Conservation (phyloP, 2,888 invertebrate species). For the Polylopha cassiicola region DNA sequence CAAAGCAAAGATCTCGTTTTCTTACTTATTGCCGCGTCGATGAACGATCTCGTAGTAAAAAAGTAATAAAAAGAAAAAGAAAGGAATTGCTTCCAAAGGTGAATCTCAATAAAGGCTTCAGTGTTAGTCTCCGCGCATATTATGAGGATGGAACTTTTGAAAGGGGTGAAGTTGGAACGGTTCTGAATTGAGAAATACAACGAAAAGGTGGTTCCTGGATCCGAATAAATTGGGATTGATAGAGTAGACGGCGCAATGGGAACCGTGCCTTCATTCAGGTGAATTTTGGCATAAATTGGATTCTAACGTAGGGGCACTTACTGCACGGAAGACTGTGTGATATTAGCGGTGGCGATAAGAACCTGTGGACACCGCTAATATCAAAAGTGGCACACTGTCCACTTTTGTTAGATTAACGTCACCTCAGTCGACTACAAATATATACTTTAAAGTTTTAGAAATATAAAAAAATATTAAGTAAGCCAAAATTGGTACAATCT, state of each 20-base stretch:
- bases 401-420: no score
- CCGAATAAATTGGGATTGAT: conserved; percentile 27
- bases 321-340: no score
- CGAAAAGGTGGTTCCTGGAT: conserved; percentile 65
- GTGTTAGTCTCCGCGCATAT: conserved; percentile 47
- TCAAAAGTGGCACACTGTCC: no score
- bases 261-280: conserved; percentile 13
- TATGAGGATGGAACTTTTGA: conserved; percentile 59
- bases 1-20: conserved; percentile 22
- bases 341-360: no score
- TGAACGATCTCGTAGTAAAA: conserved; percentile 37
- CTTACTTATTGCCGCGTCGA: conserved; percentile 35
- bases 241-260: conserved; percentile 9
- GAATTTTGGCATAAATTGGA: conserved; percentile 2
- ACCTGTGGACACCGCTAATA: no score
- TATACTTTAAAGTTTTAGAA: conserved; percentile 16
- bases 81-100: conserved; percentile 51
- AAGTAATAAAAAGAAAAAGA: conserved; percentile 49
- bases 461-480: conserved; percentile 13
- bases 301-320: conserved; percentile 6
- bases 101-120: conserved; percentile 57
- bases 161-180: conserved; percentile 60
- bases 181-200: conserved; percentile 62
- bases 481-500: no score
- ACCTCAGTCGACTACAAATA: no score